Percentiles rank a stretch among this genome's conserved stretches.
These are phyloP conservation scores for Nephrotoma flavescens DNA, from an alignment of 2,888 invertebrate genomes.

Conservation along the genomic window DNA sequence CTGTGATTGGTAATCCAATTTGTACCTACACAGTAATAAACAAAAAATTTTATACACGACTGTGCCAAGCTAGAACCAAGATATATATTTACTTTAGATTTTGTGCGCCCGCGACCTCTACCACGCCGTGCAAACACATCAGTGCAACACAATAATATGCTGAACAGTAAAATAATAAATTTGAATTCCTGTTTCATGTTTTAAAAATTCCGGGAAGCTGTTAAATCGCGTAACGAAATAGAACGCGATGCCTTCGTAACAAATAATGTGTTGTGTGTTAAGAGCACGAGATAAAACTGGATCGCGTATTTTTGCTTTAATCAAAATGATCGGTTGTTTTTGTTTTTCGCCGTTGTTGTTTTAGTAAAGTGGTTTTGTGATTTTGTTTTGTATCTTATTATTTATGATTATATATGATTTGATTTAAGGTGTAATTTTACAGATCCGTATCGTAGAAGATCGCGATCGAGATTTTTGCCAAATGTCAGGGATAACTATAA, in stretches of 20 bases:
- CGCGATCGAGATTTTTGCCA: too few species aligned
- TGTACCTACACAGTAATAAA: conserved; percentile 40
- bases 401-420: neutral
- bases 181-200: conserved; percentile 24
- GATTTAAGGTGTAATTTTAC: neutral
- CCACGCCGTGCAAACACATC: conserved; percentile 45
- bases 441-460: neutral
- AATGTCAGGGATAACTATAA: too few species aligned
- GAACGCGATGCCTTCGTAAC: neutral
- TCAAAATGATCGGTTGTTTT: neutral
- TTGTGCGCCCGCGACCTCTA: conserved; percentile 54
- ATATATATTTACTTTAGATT: conserved; percentile 45
- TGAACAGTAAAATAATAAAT: conserved; percentile 22
- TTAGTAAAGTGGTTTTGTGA: neutral
- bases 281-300: neutral
- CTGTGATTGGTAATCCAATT: conserved; percentile 75
- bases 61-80: neutral
- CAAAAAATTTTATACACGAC: neutral
- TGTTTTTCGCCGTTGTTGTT: neutral
- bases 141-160: conserved; percentile 28
- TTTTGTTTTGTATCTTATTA: neutral
- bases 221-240: neutral
- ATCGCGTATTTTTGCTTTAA: neutral
- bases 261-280: neutral
- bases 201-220: neutral